Evolutionary conservation across 2,888 invertebrate genomes (phyloP).

Genomic region (Gari tellinella): DNA sequence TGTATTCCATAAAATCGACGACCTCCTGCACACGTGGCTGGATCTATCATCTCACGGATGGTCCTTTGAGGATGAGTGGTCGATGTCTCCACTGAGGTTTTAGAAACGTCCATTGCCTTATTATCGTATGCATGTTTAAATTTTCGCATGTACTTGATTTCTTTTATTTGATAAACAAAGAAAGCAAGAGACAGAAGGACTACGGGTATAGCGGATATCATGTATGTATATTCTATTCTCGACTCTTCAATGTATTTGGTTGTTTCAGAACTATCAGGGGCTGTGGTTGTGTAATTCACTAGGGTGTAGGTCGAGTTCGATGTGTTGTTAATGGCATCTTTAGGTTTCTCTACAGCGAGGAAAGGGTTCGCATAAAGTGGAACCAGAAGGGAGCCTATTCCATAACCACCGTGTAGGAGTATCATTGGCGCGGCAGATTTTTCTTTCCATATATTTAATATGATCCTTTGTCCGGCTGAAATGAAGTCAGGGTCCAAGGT

Average conservation of each 20-base stretch:
- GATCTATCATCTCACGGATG: slow-evolving; percentile 57
- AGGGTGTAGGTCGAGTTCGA: background rate
- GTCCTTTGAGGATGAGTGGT: background rate
- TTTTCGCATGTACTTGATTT: slow-evolving; percentile 1
- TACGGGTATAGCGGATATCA: slow-evolving; percentile 56
- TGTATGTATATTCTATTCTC: slow-evolving; percentile 66
- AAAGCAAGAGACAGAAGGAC: slow-evolving; percentile 55
- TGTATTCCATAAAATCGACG: slow-evolving; percentile 55
- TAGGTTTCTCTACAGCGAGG: slow-evolving; percentile 50
- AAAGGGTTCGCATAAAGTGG: slow-evolving; percentile 72
- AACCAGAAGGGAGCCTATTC: slow-evolving; percentile 71
- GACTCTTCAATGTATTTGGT: slow-evolving; percentile 48
- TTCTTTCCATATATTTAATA: slow-evolving; percentile 69
- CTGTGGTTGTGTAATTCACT: background rate
- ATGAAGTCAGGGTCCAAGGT: no score
- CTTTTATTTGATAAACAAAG: slow-evolving; percentile 58
- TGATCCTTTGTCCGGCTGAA: slow-evolving; percentile 71
- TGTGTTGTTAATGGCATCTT: background rate
- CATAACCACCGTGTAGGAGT: slow-evolving; percentile 73
- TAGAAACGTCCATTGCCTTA: background rate
- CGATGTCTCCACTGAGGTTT: background rate
- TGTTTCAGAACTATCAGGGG: background rate
- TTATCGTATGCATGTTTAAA: background rate
- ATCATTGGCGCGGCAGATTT: slow-evolving; percentile 71
- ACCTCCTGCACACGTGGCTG: slow-evolving; percentile 66